Conservation (phyloP, 2,113 vertebrate genomes). For the Ibidorhyncha struthersii region DNA sequence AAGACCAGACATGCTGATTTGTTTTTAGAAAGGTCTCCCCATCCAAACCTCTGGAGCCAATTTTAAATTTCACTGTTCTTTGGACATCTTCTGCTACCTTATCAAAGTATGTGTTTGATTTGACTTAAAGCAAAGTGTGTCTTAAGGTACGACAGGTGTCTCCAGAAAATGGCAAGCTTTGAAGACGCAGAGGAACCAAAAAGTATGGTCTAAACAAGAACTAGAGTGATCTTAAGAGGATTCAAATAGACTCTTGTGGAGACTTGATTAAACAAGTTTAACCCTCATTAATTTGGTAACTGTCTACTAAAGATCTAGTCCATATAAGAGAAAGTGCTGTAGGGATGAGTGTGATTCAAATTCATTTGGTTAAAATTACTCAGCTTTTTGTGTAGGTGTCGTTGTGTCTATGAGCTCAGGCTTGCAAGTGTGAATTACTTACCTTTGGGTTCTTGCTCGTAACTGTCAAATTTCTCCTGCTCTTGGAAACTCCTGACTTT, state of each 20-base stretch:
- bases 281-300: background rate
- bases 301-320: background rate
- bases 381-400: background rate
- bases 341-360: background rate
- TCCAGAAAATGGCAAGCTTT: slow-evolving; percentile 13
- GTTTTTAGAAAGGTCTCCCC: background rate
- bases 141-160: background rate
- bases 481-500: background rate
- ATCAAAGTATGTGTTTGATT: background rate
- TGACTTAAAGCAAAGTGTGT: background rate
- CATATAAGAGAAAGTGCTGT: background rate
- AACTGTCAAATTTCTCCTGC: background rate
- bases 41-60: background rate
- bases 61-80: background rate
- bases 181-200: background rate
- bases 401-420: background rate
- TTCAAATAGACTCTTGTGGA: background rate
- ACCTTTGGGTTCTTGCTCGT: background rate
- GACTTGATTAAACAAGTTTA: background rate
- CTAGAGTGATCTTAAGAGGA: background rate
- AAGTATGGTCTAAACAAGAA: background rate
- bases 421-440: background rate
- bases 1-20: background rate
- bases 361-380: background rate
- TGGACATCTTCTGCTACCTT: background rate